A percentile compares a stretch with the other conserved stretches of the same genome.
Evolutionary conservation across 2,888 invertebrate genomes (phyloP).

Genomic region (Scotopteryx bipunctaria): DNA sequence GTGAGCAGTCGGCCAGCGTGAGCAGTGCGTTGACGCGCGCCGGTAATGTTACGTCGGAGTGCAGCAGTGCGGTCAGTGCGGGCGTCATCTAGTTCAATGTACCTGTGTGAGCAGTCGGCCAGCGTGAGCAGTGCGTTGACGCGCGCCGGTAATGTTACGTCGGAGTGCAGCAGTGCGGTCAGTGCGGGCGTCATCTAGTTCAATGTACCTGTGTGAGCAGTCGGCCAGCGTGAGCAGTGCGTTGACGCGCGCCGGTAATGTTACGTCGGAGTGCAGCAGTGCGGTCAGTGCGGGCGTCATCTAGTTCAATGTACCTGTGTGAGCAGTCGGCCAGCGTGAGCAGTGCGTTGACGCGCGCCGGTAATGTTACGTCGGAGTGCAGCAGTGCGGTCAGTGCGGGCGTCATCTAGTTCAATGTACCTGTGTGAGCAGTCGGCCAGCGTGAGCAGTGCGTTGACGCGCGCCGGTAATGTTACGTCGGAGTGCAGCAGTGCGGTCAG

Average conservation of each 20-base stretch:
- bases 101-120: no score
- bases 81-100: slow-evolving; percentile 86
- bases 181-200: slow-evolving; percentile 85
- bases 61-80: slow-evolving; percentile 84
- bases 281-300: slow-evolving; percentile 85
- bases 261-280: slow-evolving; percentile 76
- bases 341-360: slow-evolving; percentile 86
- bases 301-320: no score
- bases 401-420: no score
- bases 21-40: slow-evolving; percentile 87
- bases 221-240: slow-evolving; percentile 86
- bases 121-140: slow-evolving; percentile 87
- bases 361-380: slow-evolving; percentile 67
- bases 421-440: slow-evolving; percentile 87
- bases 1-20: slow-evolving; percentile 86
- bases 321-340: slow-evolving; percentile 86
- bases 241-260: slow-evolving; percentile 85
- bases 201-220: no score
- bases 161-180: slow-evolving; percentile 80
- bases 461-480: slow-evolving; percentile 75
- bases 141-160: slow-evolving; percentile 79
- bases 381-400: slow-evolving; percentile 85
- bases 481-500: slow-evolving; percentile 83
- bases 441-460: slow-evolving; percentile 87
- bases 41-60: slow-evolving; percentile 67